These are phyloP conservation scores for Pantherophis alleghaniensis DNA, from an alignment of 2,797 vertebrate genomes.

Conservation along the genomic window DNA sequence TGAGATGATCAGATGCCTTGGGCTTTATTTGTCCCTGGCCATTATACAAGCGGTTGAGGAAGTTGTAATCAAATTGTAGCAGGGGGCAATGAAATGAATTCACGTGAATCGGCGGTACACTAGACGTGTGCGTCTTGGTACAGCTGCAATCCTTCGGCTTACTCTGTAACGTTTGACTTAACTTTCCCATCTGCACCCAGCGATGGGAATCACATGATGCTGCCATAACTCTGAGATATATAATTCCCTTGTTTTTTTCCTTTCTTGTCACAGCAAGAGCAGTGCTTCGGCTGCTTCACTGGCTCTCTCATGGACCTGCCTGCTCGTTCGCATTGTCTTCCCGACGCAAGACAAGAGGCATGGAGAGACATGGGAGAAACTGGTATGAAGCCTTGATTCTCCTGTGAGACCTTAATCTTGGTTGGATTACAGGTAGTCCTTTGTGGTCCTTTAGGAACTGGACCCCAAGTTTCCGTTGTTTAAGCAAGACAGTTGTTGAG, in stretches of 20 bases:
- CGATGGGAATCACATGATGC: neutral
- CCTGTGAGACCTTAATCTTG: neutral
- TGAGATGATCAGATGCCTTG: neutral
- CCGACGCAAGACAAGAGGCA: conserved; percentile 81
- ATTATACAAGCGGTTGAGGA: neutral
- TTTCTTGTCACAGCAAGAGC: conserved; percentile 81
- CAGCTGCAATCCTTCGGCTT: neutral
- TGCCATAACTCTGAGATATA: neutral
- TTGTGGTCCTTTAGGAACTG: neutral
- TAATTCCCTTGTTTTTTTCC: neutral
- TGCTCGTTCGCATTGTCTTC: conserved; percentile 84
- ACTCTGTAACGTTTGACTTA: neutral
- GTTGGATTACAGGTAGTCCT: neutral
- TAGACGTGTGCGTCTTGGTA: neutral
- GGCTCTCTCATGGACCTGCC: conserved; percentile 91
- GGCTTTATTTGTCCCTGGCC: neutral
- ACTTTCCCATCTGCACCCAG: neutral
- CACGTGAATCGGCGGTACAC: neutral
- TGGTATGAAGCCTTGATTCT: conserved; percentile 73
- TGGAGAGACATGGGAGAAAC: conserved; percentile 89
- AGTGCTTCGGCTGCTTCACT: conserved; percentile 87
- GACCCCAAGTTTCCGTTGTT: neutral
- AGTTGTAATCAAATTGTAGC: neutral
- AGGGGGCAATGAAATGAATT: neutral
- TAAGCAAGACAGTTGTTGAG: neutral